phyloP scores from a whole-genome alignment of 2,888 invertebrate genomes.

The Archips xylosteana region DNA sequence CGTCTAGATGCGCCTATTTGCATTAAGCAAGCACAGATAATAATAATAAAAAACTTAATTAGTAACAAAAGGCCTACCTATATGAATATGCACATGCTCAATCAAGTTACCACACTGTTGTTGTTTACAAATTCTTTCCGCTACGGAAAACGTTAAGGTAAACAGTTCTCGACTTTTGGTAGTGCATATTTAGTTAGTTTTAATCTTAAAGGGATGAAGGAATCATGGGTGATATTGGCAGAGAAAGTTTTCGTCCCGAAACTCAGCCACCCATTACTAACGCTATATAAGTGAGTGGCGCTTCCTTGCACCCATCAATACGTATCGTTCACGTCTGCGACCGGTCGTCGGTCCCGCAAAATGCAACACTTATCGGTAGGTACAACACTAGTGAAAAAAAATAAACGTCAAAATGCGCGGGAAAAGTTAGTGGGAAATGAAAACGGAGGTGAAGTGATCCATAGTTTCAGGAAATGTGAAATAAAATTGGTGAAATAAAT shows the following conservation, averaged over 20 bases:
- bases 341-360: conserved; percentile 70
- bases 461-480: conserved; percentile 27
- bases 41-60: not conserved
- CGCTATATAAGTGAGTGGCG: conserved; percentile 79
- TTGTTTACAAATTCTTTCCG: conserved; percentile 1
- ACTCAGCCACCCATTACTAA: conserved; percentile 70
- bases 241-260: conserved; percentile 75
- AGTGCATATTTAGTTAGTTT: not conserved
- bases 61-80: not conserved
- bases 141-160: not conserved
- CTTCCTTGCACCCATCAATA: conserved; percentile 73
- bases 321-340: conserved; percentile 66
- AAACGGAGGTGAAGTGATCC: conserved; percentile 44
- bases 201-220: conserved; percentile 21
- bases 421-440: conserved; percentile 36
- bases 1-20: no score
- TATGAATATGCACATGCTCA: not conserved
- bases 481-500: not conserved
- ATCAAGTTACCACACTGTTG: not conserved
- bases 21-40: no score
- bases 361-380: conserved; percentile 83
- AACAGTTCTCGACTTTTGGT: not conserved
- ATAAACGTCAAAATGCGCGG: conserved; percentile 49
- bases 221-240: conserved; percentile 59
- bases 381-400: conserved; percentile 56